A percentile compares a stretch with the other conserved stretches of the same genome.
phyloP scores from a whole-genome alignment of 2,113 vertebrate genomes.

The Cebus imitator region DNA sequence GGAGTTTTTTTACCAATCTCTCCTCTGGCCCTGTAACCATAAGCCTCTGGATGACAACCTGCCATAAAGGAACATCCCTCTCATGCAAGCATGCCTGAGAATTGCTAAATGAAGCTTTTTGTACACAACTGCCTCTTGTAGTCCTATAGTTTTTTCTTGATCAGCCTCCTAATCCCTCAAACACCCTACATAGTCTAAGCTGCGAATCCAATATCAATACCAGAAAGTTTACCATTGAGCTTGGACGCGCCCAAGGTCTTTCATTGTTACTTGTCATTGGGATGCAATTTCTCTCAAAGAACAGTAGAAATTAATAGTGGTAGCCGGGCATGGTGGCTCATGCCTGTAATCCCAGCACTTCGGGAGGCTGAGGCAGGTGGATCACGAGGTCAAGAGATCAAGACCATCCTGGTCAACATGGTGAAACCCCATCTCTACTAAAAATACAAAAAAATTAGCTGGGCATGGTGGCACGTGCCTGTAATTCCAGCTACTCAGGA shows the following conservation, averaged over 20 bases:
- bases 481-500: no score
- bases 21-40: rapidly evolving
- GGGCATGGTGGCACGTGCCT: no score
- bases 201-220: neutral
- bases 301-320: neutral
- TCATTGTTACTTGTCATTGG: neutral
- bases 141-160: neutral
- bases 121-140: neutral
- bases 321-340: neutral
- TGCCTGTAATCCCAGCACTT: no score
- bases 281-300: neutral
- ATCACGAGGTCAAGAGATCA: no score
- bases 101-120: neutral
- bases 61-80: neutral
- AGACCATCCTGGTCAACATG: no score
- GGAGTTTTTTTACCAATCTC: neutral
- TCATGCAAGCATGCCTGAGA: neutral
- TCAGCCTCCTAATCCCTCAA: neutral
- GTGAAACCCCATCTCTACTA: no score
- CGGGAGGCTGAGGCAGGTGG: no score
- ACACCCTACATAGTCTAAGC: neutral
- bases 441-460: no score
- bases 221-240: neutral
- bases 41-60: neutral
- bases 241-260: neutral